These are phyloP conservation scores for Xenops minutus DNA, from an alignment of 2,797 vertebrate genomes.

Conservation along the genomic window DNA sequence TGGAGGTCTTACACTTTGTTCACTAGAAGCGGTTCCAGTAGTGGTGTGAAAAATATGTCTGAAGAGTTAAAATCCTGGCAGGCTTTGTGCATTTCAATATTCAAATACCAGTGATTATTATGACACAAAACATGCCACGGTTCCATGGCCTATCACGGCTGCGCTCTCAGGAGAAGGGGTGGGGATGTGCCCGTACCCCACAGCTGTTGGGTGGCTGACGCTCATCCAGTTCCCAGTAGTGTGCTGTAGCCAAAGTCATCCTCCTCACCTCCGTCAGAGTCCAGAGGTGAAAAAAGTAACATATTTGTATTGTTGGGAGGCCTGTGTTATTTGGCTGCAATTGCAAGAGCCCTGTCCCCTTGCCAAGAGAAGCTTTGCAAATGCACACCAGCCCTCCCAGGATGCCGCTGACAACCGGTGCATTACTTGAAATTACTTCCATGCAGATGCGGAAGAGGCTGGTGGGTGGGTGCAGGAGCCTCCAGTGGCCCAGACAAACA, in stretches of 20 bases:
- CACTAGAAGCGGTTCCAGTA: neutral
- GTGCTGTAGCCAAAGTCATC: neutral
- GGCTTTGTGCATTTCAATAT: neutral
- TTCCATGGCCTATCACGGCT: rapidly evolving
- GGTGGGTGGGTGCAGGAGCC: neutral
- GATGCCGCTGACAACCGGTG: neutral
- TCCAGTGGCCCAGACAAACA: rapidly evolving
- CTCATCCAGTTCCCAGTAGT: neutral
- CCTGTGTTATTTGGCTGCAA: neutral
- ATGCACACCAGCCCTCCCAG: neutral
- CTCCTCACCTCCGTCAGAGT: neutral
- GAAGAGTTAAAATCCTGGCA: neutral
- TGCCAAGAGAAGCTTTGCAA: neutral
- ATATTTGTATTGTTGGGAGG: neutral
- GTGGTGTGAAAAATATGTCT: neutral
- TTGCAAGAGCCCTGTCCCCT: neutral
- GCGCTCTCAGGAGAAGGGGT: neutral
- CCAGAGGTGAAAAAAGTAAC: neutral
- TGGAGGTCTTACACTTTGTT: rapidly evolving
- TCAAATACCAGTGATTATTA: neutral
- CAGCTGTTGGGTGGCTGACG: neutral
- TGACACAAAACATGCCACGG: neutral
- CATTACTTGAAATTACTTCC: neutral
- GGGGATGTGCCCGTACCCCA: neutral
- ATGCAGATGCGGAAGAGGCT: neutral